Conservation (phyloP, 2,113 vertebrate genomes). For the Corythornis madagascariensis region DNA sequence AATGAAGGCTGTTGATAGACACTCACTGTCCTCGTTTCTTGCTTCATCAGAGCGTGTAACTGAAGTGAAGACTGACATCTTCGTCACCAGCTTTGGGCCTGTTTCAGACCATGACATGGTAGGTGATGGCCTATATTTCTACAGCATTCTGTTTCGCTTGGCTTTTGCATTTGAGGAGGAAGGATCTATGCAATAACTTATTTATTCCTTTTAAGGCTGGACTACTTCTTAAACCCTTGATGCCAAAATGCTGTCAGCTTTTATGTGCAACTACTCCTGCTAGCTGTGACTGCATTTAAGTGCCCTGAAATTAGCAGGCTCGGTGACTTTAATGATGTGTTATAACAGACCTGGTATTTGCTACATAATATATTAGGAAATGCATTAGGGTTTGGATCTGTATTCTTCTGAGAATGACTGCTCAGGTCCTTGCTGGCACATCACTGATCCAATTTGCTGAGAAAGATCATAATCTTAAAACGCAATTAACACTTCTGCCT, state of each 20-base stretch:
- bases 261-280: not conserved
- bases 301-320: slow-evolving; percentile 28
- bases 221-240: not conserved
- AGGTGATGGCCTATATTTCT: slow-evolving; percentile 68
- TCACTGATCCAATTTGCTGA: slow-evolving; percentile 44
- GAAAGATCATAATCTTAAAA: slow-evolving; percentile 57
- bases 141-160: slow-evolving; percentile 1
- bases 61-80: slow-evolving; percentile 99
- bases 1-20: slow-evolving; percentile 81
- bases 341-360: slow-evolving; percentile 42
- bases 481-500: slow-evolving; percentile 36
- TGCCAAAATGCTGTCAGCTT: not conserved
- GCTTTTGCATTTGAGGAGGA: slow-evolving; percentile 4
- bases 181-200: not conserved
- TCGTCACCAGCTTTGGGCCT: slow-evolving; percentile 98
- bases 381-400: not conserved
- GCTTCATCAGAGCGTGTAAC: slow-evolving; percentile 99
- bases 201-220: not conserved
- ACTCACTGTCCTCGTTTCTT: slow-evolving; percentile 91
- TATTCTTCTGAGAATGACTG: slow-evolving; percentile 19
- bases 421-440: slow-evolving; percentile 26
- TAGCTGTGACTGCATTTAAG: slow-evolving; percentile 6
- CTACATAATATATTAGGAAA: slow-evolving; percentile 32
- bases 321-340: not conserved
- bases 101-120: slow-evolving; percentile 99